phyloP scores from a whole-genome alignment of 1,140 invertebrate species.

The Neotoxoptera formosana region DNA sequence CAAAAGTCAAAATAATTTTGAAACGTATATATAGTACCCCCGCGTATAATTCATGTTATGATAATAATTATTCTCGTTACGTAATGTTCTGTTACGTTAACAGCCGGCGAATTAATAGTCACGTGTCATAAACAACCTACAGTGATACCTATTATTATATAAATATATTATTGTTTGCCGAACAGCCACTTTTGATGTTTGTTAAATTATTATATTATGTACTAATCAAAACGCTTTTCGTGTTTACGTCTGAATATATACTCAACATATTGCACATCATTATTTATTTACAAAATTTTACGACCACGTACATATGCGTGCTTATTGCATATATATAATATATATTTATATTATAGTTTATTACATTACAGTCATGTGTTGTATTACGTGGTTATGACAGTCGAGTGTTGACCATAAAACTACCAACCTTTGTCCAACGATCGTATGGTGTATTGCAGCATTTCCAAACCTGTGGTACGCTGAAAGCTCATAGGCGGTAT shows the following conservation, averaged over 20 bases:
- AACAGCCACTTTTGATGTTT: neutral
- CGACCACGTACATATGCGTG: neutral
- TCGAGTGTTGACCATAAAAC: neutral
- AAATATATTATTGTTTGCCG: neutral
- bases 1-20: neutral
- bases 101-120: neutral
- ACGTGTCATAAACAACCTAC: neutral
- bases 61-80: neutral
- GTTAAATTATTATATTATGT: neutral
- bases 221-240: neutral
- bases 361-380: neutral
- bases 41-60: neutral
- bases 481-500: too few relatives aligned
- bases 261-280: neutral
- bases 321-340: too few relatives aligned
- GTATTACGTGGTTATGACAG: neutral
- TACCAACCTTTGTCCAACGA: neutral
- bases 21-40: neutral
- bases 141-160: neutral
- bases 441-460: too few relatives aligned
- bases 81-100: neutral
- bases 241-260: neutral
- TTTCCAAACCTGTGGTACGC: too few relatives aligned
- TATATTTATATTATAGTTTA: too few relatives aligned
- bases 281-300: neutral